phyloP scores from a whole-genome alignment of 2,113 vertebrate species.

The Microtus oregoni region DNA sequence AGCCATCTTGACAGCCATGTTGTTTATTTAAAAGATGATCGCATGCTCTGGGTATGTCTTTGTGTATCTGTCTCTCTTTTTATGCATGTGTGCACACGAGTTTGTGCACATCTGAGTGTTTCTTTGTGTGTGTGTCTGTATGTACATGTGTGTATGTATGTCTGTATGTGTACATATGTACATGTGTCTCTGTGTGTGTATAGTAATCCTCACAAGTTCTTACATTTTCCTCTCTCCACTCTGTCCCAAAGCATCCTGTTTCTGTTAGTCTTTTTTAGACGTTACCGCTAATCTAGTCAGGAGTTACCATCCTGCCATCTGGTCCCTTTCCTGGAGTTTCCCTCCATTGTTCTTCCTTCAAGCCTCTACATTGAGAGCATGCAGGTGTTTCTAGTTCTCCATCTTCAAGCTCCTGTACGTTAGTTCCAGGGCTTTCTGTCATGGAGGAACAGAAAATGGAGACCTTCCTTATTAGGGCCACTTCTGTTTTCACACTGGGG shows the following conservation, averaged over 20 bases:
- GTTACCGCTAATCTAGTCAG: constrained; percentile 5
- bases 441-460: constrained; percentile 15
- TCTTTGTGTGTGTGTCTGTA: background rate
- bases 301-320: background rate
- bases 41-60: background rate
- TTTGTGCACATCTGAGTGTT: background rate
- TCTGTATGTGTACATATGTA: background rate
- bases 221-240: background rate
- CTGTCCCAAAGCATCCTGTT: background rate
- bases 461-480: constrained; percentile 57
- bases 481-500: constrained; percentile 59
- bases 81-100: background rate
- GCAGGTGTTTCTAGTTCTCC: background rate
- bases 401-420: background rate
- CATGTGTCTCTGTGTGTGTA: background rate
- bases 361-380: background rate
- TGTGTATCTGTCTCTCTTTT: background rate
- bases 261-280: background rate
- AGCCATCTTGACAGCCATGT: background rate
- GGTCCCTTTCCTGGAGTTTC: background rate
- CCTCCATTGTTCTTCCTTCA: background rate
- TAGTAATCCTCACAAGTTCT: background rate
- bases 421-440: constrained; percentile 60
- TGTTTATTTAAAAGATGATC: constrained; percentile 10
- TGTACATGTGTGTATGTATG: background rate